phyloP scores from a whole-genome alignment of 2,797 vertebrate species.

The Paratrypauchen microcephalus region DNA sequence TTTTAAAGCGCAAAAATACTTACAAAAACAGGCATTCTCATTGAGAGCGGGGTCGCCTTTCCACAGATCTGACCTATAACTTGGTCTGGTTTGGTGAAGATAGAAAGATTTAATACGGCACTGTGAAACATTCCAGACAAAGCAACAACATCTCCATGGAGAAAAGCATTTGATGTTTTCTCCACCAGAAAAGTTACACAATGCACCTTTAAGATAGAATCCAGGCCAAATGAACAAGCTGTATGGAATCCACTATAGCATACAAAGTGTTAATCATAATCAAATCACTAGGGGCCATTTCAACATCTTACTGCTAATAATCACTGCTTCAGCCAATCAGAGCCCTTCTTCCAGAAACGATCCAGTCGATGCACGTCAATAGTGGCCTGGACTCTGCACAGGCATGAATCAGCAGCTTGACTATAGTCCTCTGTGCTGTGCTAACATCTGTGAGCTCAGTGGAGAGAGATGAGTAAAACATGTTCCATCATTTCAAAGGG shows the following conservation, averaged over 20 bases:
- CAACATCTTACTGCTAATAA: background rate
- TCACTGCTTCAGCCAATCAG: conserved; percentile 29
- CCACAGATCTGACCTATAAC: too few species aligned
- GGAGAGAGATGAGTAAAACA: conserved; percentile 35
- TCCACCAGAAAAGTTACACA: too few species aligned
- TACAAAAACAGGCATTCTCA: too few species aligned
- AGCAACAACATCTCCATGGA: too few species aligned
- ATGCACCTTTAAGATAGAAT: background rate
- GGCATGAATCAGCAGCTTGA: conserved; percentile 49
- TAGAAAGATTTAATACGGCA: too few species aligned
- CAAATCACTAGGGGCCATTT: conserved; percentile 6
- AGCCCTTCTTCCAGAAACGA: conserved; percentile 20
- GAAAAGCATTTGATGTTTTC: too few species aligned
- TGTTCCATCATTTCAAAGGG: conserved; percentile 6
- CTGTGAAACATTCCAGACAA: too few species aligned
- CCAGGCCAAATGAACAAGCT: background rate
- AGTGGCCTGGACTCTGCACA: conserved; percentile 26
- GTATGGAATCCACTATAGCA: too few species aligned
- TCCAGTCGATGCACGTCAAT: conserved; percentile 57
- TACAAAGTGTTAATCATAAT: background rate
- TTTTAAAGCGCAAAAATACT: too few species aligned
- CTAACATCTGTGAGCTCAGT: conserved; percentile 42
- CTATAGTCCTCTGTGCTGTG: conserved; percentile 34
- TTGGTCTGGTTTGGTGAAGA: too few species aligned
- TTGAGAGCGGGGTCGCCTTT: too few species aligned